Base-by-base conservation (phyloP, 2,888 invertebrate species). In the Octonoba sinensis region DNA sequence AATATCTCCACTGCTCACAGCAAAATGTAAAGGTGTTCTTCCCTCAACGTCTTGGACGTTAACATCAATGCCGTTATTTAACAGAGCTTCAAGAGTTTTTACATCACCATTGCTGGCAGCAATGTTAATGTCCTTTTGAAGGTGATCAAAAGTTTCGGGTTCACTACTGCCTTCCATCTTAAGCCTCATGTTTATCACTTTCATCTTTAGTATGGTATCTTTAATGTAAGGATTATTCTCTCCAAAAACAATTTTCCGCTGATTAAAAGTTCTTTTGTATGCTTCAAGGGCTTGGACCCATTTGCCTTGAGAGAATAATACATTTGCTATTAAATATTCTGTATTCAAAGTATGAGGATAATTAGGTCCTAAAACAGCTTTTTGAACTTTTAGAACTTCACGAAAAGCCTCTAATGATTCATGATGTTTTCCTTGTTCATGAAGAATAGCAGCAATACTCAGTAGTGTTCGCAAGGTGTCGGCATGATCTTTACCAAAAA, bases 401-500 rank as follows among this genome's bases (percentile, higher is more conserved):
- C 54, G n/a, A 60, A 54, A 59, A 18, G 12, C n/a, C 12, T 24
- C 36, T 3, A 56, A 12, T 13, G 74, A 22, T 18, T 66, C 56
- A 3, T 65, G 27, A 18, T 49, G 36, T 13, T 49, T 74, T 16
- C 4, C 20, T 20, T 51, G 66, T 11, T n/a, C 22, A 4, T 20
- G 20, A 22, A 74, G 47, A 13, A 74, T 27, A 4, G 11, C 16
- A 15, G 62, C 70, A 8, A 36, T 76, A 15, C 24, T 27, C 16
- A 3, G 22, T n/a, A n/a, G 24, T 13, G 62, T 51, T 36, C 22
- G 44, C 22, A 69, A 44, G 1, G 66, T 75, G n/a, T 0, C 20
- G 1, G 56, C 16, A 46, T 72, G 64, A 16, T 67, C 36, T 3
- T 64, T 54, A 22, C 72, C 72, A 12, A 76, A 70, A 15, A 76